Percentiles rank a stretch among this genome's conserved stretches.
Conservation (phyloP, 2,113 vertebrate genomes). For the Indicator indicator region DNA sequence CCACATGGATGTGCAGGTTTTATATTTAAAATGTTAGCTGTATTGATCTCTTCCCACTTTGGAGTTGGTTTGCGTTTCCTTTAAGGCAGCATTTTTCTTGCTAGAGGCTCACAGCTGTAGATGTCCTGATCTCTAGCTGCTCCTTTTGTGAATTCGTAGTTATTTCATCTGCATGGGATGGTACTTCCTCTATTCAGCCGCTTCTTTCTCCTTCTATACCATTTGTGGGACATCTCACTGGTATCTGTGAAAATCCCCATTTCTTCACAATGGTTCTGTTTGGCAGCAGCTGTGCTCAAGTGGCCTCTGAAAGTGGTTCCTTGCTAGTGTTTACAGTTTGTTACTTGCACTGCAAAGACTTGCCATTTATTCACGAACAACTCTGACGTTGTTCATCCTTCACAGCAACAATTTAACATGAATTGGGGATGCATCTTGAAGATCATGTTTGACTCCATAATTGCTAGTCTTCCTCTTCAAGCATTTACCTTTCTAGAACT, state of each 20-base stretch:
- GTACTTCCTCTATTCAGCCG: neutral
- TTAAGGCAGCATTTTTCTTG: neutral
- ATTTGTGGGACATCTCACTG: neutral
- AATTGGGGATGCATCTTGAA: neutral
- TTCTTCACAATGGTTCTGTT: neutral
- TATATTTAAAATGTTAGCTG: neutral
- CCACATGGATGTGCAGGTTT: neutral
- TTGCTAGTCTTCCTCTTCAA: neutral
- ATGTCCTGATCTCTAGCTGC: neutral
- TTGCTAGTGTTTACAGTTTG: neutral
- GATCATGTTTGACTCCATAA: neutral
- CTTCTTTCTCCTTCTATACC: neutral
- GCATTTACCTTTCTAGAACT: neutral
- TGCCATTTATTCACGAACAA: neutral
- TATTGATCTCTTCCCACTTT: neutral
- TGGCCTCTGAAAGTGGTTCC: neutral
- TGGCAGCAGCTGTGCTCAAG: neutral
- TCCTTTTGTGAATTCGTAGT: neutral
- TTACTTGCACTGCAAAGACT: neutral
- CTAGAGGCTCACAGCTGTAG: neutral
- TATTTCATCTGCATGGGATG: accelerated
- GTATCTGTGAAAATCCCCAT: neutral
- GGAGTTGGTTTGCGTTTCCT: neutral
- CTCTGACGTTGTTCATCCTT: neutral
- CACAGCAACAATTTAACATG: no score